Percentiles rank a stretch among this genome's conserved stretches.
Evolutionary conservation across 2,888 invertebrate species (phyloP).

Genomic region (Idaea straminata): DNA sequence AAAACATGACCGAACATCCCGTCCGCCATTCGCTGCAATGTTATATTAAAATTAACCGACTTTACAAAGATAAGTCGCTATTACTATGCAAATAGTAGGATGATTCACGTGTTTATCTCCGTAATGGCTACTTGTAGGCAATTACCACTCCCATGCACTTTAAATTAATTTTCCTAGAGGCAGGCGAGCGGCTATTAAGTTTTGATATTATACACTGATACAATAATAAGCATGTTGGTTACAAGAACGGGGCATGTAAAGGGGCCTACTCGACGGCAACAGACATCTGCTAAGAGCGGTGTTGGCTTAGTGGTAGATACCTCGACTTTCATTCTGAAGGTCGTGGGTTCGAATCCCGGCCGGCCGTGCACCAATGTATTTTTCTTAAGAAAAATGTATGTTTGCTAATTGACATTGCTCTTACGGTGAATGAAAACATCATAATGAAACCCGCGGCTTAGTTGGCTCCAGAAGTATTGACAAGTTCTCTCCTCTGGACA

Average conservation of each 20-base stretch:
- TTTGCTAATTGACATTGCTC: too few relatives aligned
- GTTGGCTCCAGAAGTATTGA: too few relatives aligned
- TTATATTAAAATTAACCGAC: slow-evolving; percentile 25
- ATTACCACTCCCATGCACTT: slow-evolving; percentile 69
- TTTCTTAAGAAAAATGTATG: too few relatives aligned
- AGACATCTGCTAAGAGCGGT: not conserved
- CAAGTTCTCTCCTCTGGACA: too few relatives aligned
- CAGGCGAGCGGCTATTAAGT: slow-evolving; percentile 55
- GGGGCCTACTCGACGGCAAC: slow-evolving; percentile 16
- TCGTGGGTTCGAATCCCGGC: too few relatives aligned
- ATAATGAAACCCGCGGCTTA: too few relatives aligned
- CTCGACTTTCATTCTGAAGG: too few relatives aligned
- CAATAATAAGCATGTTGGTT: slow-evolving; percentile 46
- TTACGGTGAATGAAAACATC: too few relatives aligned
- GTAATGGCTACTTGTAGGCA: slow-evolving; percentile 64
- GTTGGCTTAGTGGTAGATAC: too few relatives aligned
- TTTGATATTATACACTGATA: slow-evolving; percentile 58
- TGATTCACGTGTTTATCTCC: slow-evolving; percentile 63
- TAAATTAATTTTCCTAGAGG: slow-evolving; percentile 70
- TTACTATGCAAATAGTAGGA: slow-evolving; percentile 55
- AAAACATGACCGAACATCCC: slow-evolving; percentile 1
- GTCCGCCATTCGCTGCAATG: slow-evolving; percentile 15
- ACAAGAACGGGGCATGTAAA: too few relatives aligned
- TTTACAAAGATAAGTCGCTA: slow-evolving; percentile 26
- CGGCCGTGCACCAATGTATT: too few relatives aligned